A percentile compares a stretch with the other conserved stretches of the same genome.
These are phyloP conservation scores for Aromia moschata DNA, from an alignment of 2,888 invertebrate species.

Conservation along the genomic window DNA sequence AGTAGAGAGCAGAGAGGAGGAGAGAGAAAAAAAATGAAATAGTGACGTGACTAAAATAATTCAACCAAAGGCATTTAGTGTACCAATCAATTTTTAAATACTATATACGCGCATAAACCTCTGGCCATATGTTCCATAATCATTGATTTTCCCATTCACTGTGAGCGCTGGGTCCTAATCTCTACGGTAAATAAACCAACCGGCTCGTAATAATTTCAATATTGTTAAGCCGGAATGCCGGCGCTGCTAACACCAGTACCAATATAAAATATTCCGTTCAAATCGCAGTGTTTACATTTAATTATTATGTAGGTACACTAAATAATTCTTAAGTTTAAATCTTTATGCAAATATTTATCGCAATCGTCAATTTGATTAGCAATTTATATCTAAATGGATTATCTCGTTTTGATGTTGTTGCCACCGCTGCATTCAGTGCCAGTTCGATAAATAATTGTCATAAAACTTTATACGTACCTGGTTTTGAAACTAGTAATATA, in stretches of 20 bases:
- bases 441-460: too few relatives aligned
- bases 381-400: too few relatives aligned
- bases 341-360: too few relatives aligned
- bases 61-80: not conserved
- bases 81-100: not conserved
- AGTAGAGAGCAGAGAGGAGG: too few relatives aligned
- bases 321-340: conserved; percentile 17
- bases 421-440: too few relatives aligned
- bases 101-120: conserved; percentile 24
- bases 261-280: conserved; percentile 42
- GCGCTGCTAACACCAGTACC: conserved; percentile 33
- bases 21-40: not conserved
- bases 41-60: not conserved
- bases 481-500: too few relatives aligned
- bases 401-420: too few relatives aligned
- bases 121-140: conserved; percentile 45
- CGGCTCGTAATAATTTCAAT: conserved; percentile 43
- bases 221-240: conserved; percentile 40
- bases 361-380: too few relatives aligned
- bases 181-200: conserved; percentile 46
- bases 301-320: conserved; percentile 42
- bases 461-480: too few relatives aligned
- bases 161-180: conserved; percentile 49
- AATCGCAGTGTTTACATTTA: conserved; percentile 47
- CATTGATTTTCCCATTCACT: conserved; percentile 51